A percentile compares a stretch with the other conserved stretches of the same genome.
Conservation (phyloP, 2,888 invertebrate genomes). For the Microplitis deprimator region DNA sequence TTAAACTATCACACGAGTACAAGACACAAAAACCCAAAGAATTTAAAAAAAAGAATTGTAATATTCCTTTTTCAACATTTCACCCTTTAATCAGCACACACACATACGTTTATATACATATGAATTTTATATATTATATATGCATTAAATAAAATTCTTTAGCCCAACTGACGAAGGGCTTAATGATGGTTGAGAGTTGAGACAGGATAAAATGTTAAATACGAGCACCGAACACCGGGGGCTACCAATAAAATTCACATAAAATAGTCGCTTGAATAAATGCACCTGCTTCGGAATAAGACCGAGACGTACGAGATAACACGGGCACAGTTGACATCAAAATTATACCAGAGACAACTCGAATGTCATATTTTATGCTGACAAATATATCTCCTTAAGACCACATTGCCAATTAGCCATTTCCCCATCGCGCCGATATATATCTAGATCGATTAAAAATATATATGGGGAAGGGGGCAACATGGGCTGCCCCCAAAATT, state of each 20-base stretch:
- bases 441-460: neutral
- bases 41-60: neutral
- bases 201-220: conserved; percentile 69
- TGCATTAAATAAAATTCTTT: conserved; percentile 61
- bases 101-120: conserved; percentile 39
- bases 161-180: conserved; percentile 56
- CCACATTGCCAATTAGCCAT: conserved; percentile 7
- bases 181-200: conserved; percentile 41
- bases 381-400: conserved; percentile 2
- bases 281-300: conserved; percentile 62
- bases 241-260: conserved; percentile 69
- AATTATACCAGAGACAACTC: neutral
- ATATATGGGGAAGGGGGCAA: no score
- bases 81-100: conserved; percentile 22
- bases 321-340: no score
- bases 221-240: conserved; percentile 69
- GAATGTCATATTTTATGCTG: neutral
- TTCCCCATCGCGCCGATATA: conserved; percentile 1
- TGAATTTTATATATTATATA: neutral
- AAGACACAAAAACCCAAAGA: conserved; percentile 30
- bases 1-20: conserved; percentile 60
- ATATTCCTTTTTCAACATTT: conserved; percentile 30
- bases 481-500: no score
- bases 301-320: no score
- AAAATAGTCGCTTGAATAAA: conserved; percentile 65